Conservation (phyloP, 1,140 invertebrate species). For the Cyclina sinensis region DNA sequence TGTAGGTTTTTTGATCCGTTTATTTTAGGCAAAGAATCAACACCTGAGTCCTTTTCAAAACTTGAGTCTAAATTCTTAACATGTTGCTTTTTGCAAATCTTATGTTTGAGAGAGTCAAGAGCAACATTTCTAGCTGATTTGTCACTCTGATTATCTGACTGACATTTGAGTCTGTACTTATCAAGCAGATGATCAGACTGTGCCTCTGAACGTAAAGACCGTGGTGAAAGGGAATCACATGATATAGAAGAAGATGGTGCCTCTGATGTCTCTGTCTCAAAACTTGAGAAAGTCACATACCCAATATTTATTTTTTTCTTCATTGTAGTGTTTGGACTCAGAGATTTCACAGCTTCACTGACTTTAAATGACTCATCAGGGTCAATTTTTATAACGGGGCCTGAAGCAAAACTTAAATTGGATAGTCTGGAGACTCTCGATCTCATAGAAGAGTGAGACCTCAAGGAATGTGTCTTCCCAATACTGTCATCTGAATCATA, state of each 20-base stretch:
- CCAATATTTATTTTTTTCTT: slow-evolving; percentile 17
- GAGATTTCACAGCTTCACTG: background rate
- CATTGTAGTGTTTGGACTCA: background rate
- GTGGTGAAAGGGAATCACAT: slow-evolving; percentile 45
- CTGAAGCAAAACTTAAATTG: slow-evolving; percentile 34
- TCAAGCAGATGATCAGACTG: background rate
- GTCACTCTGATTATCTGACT: slow-evolving; percentile 1
- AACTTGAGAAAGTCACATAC: slow-evolving; percentile 43
- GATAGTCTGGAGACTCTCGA: slow-evolving; percentile 42
- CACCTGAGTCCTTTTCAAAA: slow-evolving; percentile 37
- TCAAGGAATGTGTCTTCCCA: slow-evolving; percentile 25
- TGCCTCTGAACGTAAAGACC: slow-evolving; percentile 34
- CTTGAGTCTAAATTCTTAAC: background rate
- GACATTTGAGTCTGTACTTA: background rate
- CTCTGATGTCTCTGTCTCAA: slow-evolving; percentile 43
- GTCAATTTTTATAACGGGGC: slow-evolving; percentile 41
- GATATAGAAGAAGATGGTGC: slow-evolving; percentile 29
- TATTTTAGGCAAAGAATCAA: slow-evolving; percentile 46
- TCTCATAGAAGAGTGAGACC: slow-evolving; percentile 42
- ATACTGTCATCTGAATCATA: slow-evolving; percentile 58
- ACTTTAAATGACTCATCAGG: slow-evolving; percentile 17
- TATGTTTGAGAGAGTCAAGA: slow-evolving; percentile 32
- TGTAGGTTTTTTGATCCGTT: background rate
- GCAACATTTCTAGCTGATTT: slow-evolving; percentile 46
- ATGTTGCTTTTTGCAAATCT: background rate